Percentiles rank a stretch among this genome's conserved stretches.
Evolutionary conservation across 2,797 vertebrate species (phyloP).

Genomic region (Notamacropus eugenii): DNA sequence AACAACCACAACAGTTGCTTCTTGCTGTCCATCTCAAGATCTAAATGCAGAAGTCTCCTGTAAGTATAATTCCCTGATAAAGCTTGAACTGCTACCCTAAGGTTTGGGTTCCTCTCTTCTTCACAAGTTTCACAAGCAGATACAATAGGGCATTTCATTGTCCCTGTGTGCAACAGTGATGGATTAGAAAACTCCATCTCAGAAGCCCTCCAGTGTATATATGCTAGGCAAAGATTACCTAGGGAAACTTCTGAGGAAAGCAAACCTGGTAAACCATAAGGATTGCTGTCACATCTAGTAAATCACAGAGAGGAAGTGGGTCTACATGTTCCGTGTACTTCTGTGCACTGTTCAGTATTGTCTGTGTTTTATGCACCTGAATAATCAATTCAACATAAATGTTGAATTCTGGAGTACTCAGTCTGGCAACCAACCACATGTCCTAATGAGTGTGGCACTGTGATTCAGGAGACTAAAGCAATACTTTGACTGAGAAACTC

Average conservation of each 20-base stretch:
- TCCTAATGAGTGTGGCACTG: neutral
- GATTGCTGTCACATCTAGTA: neutral
- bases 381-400: neutral
- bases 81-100: no score
- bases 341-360: neutral
- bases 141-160: neutral
- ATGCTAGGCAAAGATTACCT: neutral
- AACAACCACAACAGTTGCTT: no score
- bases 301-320: neutral
- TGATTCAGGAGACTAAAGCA: neutral
- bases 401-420: neutral
- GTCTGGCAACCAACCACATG: neutral
- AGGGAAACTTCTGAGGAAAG: neutral
- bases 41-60: no score
- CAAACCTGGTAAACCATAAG: neutral
- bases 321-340: neutral
- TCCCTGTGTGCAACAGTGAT: neutral
- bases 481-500: neutral
- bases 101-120: no score
- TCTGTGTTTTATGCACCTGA: neutral
- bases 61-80: no score
- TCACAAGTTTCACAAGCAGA: no score
- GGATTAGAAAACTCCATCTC: neutral
- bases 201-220: neutral
- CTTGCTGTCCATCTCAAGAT: no score